phyloP scores from a whole-genome alignment of 2,888 invertebrate genomes.

The Hydriomena furcata region DNA sequence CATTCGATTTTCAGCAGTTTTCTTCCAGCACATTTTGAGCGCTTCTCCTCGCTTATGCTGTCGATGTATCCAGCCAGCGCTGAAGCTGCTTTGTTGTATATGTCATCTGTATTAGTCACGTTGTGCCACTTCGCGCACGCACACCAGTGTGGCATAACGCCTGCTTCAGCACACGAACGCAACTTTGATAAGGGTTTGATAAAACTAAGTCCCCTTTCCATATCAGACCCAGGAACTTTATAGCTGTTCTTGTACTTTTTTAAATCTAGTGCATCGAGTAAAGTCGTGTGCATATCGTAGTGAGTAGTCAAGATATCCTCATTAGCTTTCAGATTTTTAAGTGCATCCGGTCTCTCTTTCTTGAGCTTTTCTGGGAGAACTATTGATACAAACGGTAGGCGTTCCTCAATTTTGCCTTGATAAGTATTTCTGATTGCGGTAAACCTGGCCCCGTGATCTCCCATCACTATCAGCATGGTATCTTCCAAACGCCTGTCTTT shows the following conservation, averaged over 20 bases:
- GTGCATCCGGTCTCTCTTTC: not conserved
- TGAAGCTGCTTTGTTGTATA: conserved; percentile 79
- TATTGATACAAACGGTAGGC: conserved; percentile 17
- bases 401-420: conserved; percentile 94
- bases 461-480: conserved; percentile 88
- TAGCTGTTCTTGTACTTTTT: conserved; percentile 55
- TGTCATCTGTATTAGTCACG: not conserved
- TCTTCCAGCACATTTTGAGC: not conserved
- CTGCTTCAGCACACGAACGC: conserved; percentile 47
- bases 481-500: not conserved
- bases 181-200: not conserved
- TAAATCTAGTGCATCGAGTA: conserved; percentile 86
- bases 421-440: conserved; percentile 84
- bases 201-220: conserved; percentile 80
- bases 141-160: conserved; percentile 48
- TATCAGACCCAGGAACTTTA: conserved; percentile 74
- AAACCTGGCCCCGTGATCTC: conserved; percentile 96
- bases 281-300: conserved; percentile 90
- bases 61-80: conserved; percentile 76
- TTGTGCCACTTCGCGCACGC: conserved; percentile 35
- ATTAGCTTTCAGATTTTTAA: not conserved
- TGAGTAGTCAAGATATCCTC: conserved; percentile 90
- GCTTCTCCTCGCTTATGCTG: conserved; percentile 7
- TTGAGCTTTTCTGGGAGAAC: conserved; percentile 5
- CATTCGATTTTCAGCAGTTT: not conserved